Conservation (phyloP, 2,797 vertebrate genomes). For the Malurus leucopterus region DNA sequence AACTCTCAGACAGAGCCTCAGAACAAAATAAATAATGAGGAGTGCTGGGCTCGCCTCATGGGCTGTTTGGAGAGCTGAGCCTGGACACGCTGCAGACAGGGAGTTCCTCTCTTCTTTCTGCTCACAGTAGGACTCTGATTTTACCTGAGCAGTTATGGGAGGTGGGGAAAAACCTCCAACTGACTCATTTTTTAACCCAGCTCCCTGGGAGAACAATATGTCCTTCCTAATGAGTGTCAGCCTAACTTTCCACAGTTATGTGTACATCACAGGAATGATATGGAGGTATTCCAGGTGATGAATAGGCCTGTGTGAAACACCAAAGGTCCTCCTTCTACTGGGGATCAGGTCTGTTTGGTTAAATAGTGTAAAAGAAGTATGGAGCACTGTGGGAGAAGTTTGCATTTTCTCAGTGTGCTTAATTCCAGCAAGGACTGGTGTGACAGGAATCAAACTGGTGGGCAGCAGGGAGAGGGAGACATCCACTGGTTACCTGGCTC, state of each 20-base stretch:
- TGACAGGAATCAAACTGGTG: neutral
- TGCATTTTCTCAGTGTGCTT: neutral
- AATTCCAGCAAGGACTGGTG: neutral
- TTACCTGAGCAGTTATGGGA: neutral
- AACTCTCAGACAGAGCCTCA: slow-evolving; percentile 49
- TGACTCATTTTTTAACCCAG: neutral
- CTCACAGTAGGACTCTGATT: neutral
- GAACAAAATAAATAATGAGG: slow-evolving; percentile 59
- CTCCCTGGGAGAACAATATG: neutral
- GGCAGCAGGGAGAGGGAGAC: neutral
- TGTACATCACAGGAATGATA: neutral
- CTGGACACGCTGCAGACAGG: neutral
- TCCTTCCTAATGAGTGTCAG: neutral
- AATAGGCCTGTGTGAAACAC: neutral
- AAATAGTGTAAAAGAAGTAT: neutral
- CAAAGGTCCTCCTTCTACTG: neutral
- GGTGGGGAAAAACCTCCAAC: neutral
- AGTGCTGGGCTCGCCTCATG: neutral
- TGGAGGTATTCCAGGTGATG: neutral
- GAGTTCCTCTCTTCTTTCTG: neutral
- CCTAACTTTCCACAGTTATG: neutral
- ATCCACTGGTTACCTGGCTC: neutral
- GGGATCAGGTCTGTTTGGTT: neutral
- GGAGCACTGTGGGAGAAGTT: neutral
- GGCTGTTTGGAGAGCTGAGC: slow-evolving; percentile 3